Evolutionary conservation across 2,888 invertebrate genomes (phyloP).

Genomic region (Automeris io): DNA sequence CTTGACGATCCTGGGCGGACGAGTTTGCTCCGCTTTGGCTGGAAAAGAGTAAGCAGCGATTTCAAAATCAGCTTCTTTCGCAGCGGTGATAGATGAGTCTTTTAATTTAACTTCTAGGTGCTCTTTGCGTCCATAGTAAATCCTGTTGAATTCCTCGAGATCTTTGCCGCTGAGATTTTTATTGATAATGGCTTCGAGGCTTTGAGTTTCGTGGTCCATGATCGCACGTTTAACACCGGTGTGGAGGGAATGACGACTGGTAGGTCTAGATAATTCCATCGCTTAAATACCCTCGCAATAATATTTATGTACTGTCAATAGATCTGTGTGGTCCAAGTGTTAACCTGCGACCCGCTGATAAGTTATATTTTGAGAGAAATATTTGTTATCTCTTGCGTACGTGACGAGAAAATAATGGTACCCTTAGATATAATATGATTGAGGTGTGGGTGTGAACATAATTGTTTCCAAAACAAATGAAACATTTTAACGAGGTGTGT

Average conservation of each 20-base stretch:
- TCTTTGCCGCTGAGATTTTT: slow-evolving; percentile 60
- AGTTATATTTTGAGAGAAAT: slow-evolving; percentile 42
- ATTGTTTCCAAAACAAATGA: too few species aligned
- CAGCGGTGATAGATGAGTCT: slow-evolving; percentile 70
- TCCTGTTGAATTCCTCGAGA: slow-evolving; percentile 66
- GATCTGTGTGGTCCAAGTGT: slow-evolving; percentile 45
- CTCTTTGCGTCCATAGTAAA: slow-evolving; percentile 59
- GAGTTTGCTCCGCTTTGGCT: slow-evolving; percentile 65
- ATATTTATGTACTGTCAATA: slow-evolving; percentile 28
- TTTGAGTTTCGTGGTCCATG: slow-evolving; percentile 66
- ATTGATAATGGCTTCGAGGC: slow-evolving; percentile 59
- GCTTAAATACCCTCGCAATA: slow-evolving; percentile 46
- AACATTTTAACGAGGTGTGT: too few species aligned
- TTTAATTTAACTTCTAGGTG: slow-evolving; percentile 55
- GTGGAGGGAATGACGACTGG: slow-evolving; percentile 30
- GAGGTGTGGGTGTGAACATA: too few species aligned
- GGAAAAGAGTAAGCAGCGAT: slow-evolving; percentile 66
- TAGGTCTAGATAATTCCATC: slow-evolving; percentile 22
- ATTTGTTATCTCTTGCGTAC: slow-evolving; percentile 41
- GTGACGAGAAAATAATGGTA: slow-evolving; percentile 16
- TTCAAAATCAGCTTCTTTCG: slow-evolving; percentile 75
- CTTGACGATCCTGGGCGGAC: slow-evolving; percentile 85
- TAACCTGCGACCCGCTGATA: slow-evolving; percentile 62
- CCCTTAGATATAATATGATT: background rate
- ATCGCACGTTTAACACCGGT: slow-evolving; percentile 21